These are phyloP conservation scores for Micromys minutus DNA, from an alignment of 2,113 vertebrate genomes.

Conservation along the genomic window DNA sequence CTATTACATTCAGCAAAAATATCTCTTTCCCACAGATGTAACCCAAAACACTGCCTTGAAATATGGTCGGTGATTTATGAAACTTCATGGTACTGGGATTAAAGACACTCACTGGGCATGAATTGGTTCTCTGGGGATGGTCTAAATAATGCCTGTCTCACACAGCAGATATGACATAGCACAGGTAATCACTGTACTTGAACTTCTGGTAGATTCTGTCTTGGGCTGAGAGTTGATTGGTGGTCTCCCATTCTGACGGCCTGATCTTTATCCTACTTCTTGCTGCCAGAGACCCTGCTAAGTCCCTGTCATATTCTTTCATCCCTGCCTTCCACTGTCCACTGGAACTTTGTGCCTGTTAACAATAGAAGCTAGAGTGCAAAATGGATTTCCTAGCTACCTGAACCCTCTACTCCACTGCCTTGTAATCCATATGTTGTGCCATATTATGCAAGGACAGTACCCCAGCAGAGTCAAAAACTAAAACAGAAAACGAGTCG, in stretches of 20 bases:
- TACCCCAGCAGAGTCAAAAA: neutral
- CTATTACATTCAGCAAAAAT: slow-evolving; percentile 25
- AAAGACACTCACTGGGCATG: neutral
- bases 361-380: neutral
- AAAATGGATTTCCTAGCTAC: neutral
- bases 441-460: neutral
- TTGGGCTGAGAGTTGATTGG: neutral
- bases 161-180: neutral
- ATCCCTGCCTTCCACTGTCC: neutral
- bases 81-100: neutral
- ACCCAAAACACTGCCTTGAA: neutral
- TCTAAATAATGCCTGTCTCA: neutral
- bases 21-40: neutral
- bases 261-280: neutral
- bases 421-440: neutral
- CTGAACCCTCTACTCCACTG: neutral
- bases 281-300: neutral
- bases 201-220: neutral
- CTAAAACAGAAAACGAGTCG: neutral
- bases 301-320: neutral
- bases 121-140: neutral
- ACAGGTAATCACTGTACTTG: neutral
- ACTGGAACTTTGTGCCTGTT: neutral
- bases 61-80: neutral
- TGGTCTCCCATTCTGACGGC: neutral